Evolutionary conservation across 1,140 invertebrate genomes (phyloP).

Genomic region (Drosophila nannoptera): DNA sequence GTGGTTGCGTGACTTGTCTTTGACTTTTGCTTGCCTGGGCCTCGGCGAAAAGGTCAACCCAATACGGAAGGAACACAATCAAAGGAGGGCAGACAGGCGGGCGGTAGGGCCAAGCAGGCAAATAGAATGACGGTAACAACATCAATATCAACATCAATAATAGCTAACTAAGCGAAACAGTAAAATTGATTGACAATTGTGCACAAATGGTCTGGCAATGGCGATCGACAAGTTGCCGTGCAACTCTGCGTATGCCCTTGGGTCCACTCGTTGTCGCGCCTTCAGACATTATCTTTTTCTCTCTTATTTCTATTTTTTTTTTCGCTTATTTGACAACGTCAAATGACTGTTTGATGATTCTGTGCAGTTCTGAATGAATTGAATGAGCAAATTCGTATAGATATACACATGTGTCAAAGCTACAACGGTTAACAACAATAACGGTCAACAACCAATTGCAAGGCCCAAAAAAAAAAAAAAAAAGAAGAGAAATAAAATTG

Average conservation of each 20-base stretch:
- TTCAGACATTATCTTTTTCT: background rate
- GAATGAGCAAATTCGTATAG: slow-evolving; percentile 24
- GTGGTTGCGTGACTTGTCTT: slow-evolving; percentile 65
- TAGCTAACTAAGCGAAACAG: slow-evolving; percentile 26
- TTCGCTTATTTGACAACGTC: slow-evolving; percentile 18
- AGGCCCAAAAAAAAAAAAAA: slow-evolving; percentile 13
- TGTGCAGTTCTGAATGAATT: slow-evolving; percentile 22
- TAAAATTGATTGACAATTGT: slow-evolving; percentile 66
- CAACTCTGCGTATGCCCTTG: slow-evolving; percentile 19
- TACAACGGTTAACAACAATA: slow-evolving; percentile 29
- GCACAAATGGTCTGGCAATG: slow-evolving; percentile 38
- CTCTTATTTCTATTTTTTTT: background rate
- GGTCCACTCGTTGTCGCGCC: background rate
- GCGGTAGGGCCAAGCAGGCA: too few species aligned
- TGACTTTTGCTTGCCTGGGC: slow-evolving; percentile 26
- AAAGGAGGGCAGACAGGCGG: slow-evolving; percentile 15
- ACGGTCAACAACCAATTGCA: slow-evolving; percentile 45
- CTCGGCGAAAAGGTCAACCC: slow-evolving; percentile 55
- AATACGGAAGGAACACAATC: slow-evolving; percentile 62
- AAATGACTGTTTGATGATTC: slow-evolving; percentile 31
- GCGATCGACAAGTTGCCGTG: slow-evolving; percentile 41
- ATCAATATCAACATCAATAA: slow-evolving; percentile 9
- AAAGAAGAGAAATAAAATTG: background rate
- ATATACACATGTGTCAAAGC: slow-evolving; percentile 3
- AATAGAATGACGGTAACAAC: background rate